Evolutionary conservation across 2,113 vertebrate species (phyloP), one percentile per base, ranked within the genome.

Genomic region (Leptocoma aspasia): DNA sequence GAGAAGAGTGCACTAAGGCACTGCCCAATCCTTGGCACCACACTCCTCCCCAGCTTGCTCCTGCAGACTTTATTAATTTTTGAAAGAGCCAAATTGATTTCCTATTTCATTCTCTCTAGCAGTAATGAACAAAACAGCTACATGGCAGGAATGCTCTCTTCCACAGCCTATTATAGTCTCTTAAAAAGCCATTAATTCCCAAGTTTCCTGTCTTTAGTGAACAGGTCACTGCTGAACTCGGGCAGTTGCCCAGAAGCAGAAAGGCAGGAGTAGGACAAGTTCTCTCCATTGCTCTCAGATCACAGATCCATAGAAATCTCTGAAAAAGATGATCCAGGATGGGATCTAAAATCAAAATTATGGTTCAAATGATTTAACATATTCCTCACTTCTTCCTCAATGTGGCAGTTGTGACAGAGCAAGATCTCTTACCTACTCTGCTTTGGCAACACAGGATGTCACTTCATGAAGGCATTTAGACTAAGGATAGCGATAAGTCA

Each of bases 151-250:
- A 85, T 56, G 33, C 14, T 94, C 53, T 91, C 59, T n/a, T 89
- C 49, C 52, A 61, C 0, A 0, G 61, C 26, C 64, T 69, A 39
- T 81, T 83, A 75, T 8, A 88, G 76, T 50, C 45, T 21, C n/a
- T 89, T 93, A 92, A 95, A 95, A 93, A 78, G 20, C 27, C 82
- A 95, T 80, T 86, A 95, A 93, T 90, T 94, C 63, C 75, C 7
- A 1, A 9, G 21, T 64, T 90, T 88, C 47, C 35, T 63, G 59
- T 56, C 79, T 77, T 59, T 49, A 63, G 59, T 17, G 31, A 77
- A 37, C 9, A 77, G 69, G 84, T 77, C 82, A 49, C 37, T 78
- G 20, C 71, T 73, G 59, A 85, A 59, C 39, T 52, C 28, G 0
- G 3, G 69, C 52, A 83, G 42, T 8, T 50, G 56, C 75, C 71